Conservation (phyloP, 2,113 vertebrate species). For the Marmota flaviventris region DNA sequence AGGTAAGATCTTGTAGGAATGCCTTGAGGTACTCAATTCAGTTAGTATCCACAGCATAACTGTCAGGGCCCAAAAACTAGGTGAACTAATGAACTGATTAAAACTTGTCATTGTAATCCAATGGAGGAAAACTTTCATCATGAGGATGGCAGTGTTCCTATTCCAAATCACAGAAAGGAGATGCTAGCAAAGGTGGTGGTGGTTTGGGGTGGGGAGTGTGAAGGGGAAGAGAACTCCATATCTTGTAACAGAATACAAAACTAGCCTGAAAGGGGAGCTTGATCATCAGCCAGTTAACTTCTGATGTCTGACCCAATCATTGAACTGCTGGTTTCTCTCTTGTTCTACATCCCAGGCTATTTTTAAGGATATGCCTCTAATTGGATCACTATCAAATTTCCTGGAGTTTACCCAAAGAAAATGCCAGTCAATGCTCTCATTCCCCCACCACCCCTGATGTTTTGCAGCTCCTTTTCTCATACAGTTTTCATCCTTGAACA, state of each 20-base stretch:
- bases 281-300: background rate
- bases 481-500: background rate
- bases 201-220: background rate
- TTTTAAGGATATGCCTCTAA: background rate
- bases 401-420: conserved; percentile 23
- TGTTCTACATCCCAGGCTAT: background rate
- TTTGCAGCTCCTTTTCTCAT: background rate
- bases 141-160: conserved; percentile 76
- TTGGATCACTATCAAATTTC: background rate
- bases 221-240: background rate
- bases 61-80: conserved; percentile 84
- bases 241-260: background rate
- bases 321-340: background rate
- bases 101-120: conserved; percentile 87
- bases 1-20: conserved; percentile 76
- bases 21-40: conserved; percentile 87
- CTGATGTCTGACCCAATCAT: background rate
- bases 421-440: background rate
- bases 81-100: conserved; percentile 89
- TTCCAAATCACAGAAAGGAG: conserved; percentile 39
- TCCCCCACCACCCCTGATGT: background rate
- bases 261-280: background rate
- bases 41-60: conserved; percentile 85
- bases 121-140: conserved; percentile 86
- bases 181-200: conserved; percentile 48